Conservation (phyloP, 2,888 invertebrate species). For the Xanthorhoe designata region DNA sequence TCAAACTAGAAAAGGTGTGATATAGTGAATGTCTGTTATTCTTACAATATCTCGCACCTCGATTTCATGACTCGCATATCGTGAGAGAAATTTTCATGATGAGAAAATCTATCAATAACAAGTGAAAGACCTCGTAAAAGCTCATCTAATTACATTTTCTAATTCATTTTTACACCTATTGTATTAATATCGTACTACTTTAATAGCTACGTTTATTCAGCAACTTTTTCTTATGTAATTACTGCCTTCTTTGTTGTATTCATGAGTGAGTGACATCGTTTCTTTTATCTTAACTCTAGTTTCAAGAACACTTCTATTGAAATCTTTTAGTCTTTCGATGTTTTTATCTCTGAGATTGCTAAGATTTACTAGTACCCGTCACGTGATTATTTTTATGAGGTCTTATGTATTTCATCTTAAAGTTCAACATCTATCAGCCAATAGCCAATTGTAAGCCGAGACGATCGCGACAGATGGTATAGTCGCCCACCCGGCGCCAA, state of each 20-base stretch:
- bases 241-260: conserved; percentile 1
- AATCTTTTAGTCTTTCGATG: not conserved
- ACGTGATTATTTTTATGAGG: conserved; percentile 11
- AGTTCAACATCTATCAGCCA: conserved; percentile 36
- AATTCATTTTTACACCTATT: conserved; percentile 21
- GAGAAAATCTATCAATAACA: conserved; percentile 30
- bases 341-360: not conserved
- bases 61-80: conserved; percentile 28
- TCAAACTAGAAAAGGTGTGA: not conserved
- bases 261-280: too few relatives aligned
- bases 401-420: too few relatives aligned
- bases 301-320: not conserved
- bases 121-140: conserved; percentile 31
- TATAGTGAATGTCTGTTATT: conserved; percentile 21
- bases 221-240: not conserved
- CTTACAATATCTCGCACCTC: conserved; percentile 23
- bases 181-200: not conserved
- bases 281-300: not conserved
- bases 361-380: not conserved
- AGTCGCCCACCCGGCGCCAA: conserved; percentile 73
- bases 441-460: conserved; percentile 45
- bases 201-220: not conserved
- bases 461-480: conserved; percentile 70
- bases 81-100: conserved; percentile 34
- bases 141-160: conserved; percentile 36